Base-by-base conservation (phyloP, 2,113 vertebrate species). In the Trinectes maculatus region DNA sequence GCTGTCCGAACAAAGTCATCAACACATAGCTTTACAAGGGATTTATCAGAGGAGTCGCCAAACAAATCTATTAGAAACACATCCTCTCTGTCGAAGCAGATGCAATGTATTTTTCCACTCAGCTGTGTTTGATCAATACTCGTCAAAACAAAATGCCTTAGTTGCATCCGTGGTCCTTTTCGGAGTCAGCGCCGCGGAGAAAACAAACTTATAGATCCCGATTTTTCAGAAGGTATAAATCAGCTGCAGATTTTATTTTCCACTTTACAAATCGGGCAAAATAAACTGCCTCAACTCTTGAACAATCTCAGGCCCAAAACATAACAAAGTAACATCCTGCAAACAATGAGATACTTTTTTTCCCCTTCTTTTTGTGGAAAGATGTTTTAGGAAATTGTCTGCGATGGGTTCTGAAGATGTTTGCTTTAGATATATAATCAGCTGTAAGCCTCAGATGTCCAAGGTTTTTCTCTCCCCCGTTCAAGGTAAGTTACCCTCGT, bases 91-190 rank as follows among this genome's bases (percentile, higher is more conserved):
- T 69, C 58, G 63, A 71, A 62, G 43, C 48, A 48, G 19, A 24
- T 52, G 9, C 31, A 54, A 44, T 39, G 26, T 8, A n/a, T 59
- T 8, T 21, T 46, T 54, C 28, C 53, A 16, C 21, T 37, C 16
- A 55, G 18, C 34, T 26, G 55, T 56, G 46, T 67, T 80, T 61
- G 48, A 84, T 76, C 59, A 54, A 69, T 53, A 74, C n/a, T 16
- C 29, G 49, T 75, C 48, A 70, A 73, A 77, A 51, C 46, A 61
- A 52, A 68, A 74, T 31, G 33, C 60, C 29, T 47, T 46, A 9
- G 36, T 70, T 49, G 54, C 31, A 53, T 73, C 49, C 6, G 37
- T 16, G 5, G 2, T 18, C 19, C 37, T 59, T n/a, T 68, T 19
- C 34, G 52, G 31, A 70, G 9, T 60, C 24, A 25, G 63, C 24